phyloP scores from a whole-genome alignment of 2,888 invertebrate species.

The Glaucopsyche alexis region DNA sequence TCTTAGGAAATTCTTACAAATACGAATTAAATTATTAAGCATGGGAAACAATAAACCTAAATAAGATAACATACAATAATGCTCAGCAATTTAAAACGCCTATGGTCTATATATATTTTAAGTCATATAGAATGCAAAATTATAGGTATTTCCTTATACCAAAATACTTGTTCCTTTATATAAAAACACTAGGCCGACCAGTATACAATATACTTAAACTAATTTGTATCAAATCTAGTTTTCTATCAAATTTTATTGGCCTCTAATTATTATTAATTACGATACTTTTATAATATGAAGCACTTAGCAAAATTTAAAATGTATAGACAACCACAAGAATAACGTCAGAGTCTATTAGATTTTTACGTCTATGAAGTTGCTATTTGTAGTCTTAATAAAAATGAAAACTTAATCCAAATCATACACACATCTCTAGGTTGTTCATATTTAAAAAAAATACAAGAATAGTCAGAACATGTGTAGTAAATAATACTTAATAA shows the following conservation, averaged over 20 bases:
- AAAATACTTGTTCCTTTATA: constrained; percentile 10
- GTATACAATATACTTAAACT: neutral
- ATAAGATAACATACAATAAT: neutral
- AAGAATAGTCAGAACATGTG: too few relatives aligned
- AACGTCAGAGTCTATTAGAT: too few relatives aligned
- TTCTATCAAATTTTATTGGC: constrained; percentile 4
- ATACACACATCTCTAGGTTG: too few relatives aligned
- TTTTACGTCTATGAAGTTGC: too few relatives aligned
- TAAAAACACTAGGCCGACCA: constrained; percentile 17
- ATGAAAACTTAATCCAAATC: too few relatives aligned
- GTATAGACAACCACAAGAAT: too few relatives aligned
- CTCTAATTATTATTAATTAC: neutral
- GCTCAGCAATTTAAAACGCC: neutral
- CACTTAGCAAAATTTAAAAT: neutral
- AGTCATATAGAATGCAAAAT: neutral
- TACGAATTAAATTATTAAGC: neutral
- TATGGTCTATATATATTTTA: neutral
- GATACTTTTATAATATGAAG: neutral
- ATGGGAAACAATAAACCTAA: neutral
- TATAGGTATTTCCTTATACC: constrained; percentile 10
- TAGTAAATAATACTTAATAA: too few relatives aligned
- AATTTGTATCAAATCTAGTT: constrained; percentile 28
- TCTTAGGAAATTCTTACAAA: neutral
- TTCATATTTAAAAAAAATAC: too few relatives aligned
- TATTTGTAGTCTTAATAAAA: too few relatives aligned